Evolutionary conservation across 2,113 vertebrate species (phyloP).

Genomic region (Tachysurus fulvidraco): DNA sequence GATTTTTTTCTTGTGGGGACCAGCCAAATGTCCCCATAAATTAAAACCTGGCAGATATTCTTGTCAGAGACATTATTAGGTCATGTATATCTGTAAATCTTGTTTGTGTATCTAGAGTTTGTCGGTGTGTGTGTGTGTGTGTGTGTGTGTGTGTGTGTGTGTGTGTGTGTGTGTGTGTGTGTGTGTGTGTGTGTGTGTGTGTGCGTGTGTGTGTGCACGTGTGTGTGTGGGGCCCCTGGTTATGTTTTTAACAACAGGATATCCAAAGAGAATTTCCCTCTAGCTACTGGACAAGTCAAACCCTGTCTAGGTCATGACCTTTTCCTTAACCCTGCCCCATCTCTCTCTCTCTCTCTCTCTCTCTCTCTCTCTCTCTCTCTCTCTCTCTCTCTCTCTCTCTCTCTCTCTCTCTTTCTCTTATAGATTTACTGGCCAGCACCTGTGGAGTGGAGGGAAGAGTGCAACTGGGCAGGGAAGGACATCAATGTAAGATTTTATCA

Average conservation of each 20-base stretch:
- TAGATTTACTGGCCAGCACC: constrained; percentile 95
- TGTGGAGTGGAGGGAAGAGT: constrained; percentile 96
- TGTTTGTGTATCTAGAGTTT: neutral
- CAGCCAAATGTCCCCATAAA: neutral
- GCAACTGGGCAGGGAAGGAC: constrained; percentile 98
- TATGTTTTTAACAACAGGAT: constrained; percentile 38
- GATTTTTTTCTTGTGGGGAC: neutral
- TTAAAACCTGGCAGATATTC: neutral
- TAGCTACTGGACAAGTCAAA: constrained; percentile 47
- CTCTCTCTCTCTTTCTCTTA: constrained; percentile 30
- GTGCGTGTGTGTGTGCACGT: constrained; percentile 25
- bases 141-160: constrained; percentile 22
- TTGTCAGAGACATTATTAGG: neutral
- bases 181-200: constrained; percentile 17
- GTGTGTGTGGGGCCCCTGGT: constrained; percentile 23
- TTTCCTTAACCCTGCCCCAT: constrained; percentile 8
- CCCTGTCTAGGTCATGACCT: constrained; percentile 45
- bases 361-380: constrained; percentile 40
- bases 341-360: constrained; percentile 41
- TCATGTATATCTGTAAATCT: neutral
- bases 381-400: constrained; percentile 39
- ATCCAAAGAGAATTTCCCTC: constrained; percentile 53
- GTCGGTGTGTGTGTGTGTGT: constrained; percentile 17
- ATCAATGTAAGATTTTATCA: constrained; percentile 84
- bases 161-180: constrained; percentile 29